Conservation (phyloP, 2,113 vertebrate species). For the Strigops habroptila region DNA sequence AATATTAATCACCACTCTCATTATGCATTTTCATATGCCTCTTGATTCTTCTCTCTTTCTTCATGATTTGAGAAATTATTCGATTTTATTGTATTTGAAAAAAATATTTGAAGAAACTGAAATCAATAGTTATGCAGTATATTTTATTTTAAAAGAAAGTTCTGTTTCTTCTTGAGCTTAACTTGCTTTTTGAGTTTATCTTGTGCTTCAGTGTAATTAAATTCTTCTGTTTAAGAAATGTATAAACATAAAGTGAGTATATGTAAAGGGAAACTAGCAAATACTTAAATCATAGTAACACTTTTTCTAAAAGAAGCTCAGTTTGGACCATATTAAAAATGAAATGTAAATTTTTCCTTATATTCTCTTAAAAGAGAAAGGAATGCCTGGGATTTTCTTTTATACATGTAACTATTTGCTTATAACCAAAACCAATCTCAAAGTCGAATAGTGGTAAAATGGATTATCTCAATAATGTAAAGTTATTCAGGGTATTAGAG, state of each 20-base stretch:
- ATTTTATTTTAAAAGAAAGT: background rate
- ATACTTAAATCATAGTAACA: background rate
- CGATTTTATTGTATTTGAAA: background rate
- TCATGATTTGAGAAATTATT: background rate
- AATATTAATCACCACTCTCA: background rate
- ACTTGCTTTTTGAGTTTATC: background rate
- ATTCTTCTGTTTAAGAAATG: background rate
- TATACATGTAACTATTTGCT: background rate
- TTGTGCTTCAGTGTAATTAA: background rate
- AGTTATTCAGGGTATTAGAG: background rate
- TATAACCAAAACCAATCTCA: background rate
- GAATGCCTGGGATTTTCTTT: background rate
- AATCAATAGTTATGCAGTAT: background rate
- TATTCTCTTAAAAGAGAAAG: background rate
- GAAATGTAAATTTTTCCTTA: background rate
- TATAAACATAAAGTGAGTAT: background rate
- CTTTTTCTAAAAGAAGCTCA: background rate
- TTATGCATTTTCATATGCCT: background rate
- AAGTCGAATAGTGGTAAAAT: background rate
- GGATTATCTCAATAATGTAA: background rate
- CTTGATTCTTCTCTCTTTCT: background rate
- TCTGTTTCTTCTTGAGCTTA: background rate
- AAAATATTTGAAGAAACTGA: background rate
- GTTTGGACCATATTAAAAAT: background rate
- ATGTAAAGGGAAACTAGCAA: background rate